Evolutionary conservation across 1,140 invertebrate genomes (phyloP).

Genomic region (Drosophila repletoides): DNA sequence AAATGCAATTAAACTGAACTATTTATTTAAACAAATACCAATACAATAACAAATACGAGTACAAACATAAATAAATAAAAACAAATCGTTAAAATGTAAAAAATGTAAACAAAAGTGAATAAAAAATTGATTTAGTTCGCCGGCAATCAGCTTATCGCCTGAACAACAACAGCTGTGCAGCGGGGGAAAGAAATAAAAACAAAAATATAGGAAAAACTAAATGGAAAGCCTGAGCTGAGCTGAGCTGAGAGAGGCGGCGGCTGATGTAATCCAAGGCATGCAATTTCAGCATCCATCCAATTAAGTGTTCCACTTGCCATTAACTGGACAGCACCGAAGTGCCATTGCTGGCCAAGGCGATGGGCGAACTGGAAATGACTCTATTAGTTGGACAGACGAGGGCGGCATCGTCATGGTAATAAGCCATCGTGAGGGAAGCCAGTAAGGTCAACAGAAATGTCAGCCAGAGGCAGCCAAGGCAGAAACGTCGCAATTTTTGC

Average conservation of each 20-base stretch:
- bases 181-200: not conserved
- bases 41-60: too few relatives aligned
- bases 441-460: constrained; percentile 63
- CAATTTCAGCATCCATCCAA: constrained; percentile 49
- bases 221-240: too few relatives aligned
- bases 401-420: constrained; percentile 26
- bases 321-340: constrained; percentile 47
- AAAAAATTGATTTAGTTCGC: constrained; percentile 27
- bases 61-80: not conserved
- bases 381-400: constrained; percentile 15
- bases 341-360: constrained; percentile 31
- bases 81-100: constrained; percentile 9
- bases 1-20: too few relatives aligned
- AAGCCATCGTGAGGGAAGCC: constrained; percentile 51
- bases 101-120: not conserved
- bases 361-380: constrained; percentile 5
- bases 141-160: constrained; percentile 34
- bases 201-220: not conserved
- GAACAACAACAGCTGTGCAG: constrained; percentile 19
- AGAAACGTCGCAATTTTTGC: constrained; percentile 59
- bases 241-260: too few relatives aligned
- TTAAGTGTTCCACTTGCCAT: constrained; percentile 29
- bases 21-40: too few relatives aligned
- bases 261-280: constrained; percentile 54
- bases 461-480: constrained; percentile 54